Evolutionary conservation across 1,140 invertebrate genomes (phyloP).

Genomic region (Ostrea edulis): DNA sequence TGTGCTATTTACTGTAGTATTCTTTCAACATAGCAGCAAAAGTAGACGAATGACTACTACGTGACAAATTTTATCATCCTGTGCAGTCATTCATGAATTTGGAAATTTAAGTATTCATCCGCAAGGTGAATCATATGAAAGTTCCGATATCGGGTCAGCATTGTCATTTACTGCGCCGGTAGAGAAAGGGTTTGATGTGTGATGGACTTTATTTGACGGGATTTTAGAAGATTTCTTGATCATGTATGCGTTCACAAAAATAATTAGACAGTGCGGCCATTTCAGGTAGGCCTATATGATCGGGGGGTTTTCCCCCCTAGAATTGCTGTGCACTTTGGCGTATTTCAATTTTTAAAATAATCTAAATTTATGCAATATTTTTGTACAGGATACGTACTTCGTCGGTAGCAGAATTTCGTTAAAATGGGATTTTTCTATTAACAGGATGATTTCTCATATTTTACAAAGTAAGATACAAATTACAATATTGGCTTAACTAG

Average conservation of each 20-base stretch:
- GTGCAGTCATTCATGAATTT: not conserved
- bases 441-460: not conserved
- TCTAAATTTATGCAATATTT: not conserved
- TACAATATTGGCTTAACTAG: no score
- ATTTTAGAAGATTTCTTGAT: not conserved
- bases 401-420: not conserved
- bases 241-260: slow-evolving; percentile 4
- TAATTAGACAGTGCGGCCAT: not conserved
- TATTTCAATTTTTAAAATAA: not conserved
- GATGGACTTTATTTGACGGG: not conserved
- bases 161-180: slow-evolving; percentile 11
- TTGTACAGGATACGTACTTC: not conserved
- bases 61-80: not conserved
- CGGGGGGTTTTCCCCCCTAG: no score
- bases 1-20: not conserved
- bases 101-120: not conserved
- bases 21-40: not conserved
- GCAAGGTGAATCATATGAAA: not conserved
- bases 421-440: not conserved
- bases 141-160: not conserved
- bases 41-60: not conserved
- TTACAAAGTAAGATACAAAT: no score
- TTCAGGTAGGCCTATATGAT: not conserved
- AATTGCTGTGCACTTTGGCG: not conserved
- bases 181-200: not conserved